Evolutionary conservation across 2,797 vertebrate genomes (phyloP).

Genomic region (Sciurus carolinensis): DNA sequence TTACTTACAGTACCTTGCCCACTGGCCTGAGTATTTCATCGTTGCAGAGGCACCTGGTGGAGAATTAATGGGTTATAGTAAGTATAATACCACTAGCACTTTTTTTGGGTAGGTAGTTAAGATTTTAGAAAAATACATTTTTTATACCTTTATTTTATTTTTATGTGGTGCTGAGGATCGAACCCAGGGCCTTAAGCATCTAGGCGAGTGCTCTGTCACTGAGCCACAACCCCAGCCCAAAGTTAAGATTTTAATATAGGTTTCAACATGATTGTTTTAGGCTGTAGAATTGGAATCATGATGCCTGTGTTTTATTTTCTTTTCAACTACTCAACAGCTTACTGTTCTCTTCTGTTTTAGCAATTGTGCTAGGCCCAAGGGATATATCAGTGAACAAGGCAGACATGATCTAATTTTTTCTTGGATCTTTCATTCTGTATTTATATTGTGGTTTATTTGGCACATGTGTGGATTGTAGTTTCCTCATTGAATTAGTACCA

Average conservation of each 20-base stretch:
- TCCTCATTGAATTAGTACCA: neutral
- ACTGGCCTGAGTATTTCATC: constrained; percentile 99
- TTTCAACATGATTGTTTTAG: constrained; percentile 45
- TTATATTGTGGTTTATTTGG: neutral
- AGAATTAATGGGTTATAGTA: constrained; percentile 98
- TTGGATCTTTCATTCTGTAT: constrained; percentile 14
- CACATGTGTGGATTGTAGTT: neutral
- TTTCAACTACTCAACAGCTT: neutral
- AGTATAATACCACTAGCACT: constrained; percentile 83
- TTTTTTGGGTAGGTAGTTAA: constrained; percentile 44
- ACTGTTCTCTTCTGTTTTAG: neutral
- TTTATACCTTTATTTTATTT: no score
- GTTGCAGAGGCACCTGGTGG: constrained; percentile 97
- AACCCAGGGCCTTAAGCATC: no score
- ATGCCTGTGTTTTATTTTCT: constrained; percentile 38
- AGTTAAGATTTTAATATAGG: constrained; percentile 46
- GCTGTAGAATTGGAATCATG: neutral
- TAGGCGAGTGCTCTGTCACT: no score
- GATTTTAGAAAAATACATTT: neutral
- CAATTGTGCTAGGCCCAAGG: neutral
- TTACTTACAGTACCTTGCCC: constrained; percentile 98
- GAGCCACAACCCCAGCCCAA: no score
- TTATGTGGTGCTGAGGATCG: no score
- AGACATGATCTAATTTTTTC: neutral
- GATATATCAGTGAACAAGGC: neutral